Evolutionary conservation across 2,888 invertebrate species (phyloP), one percentile per base, ranked within the genome.

Genomic region (Erpobdella octoculata): DNA sequence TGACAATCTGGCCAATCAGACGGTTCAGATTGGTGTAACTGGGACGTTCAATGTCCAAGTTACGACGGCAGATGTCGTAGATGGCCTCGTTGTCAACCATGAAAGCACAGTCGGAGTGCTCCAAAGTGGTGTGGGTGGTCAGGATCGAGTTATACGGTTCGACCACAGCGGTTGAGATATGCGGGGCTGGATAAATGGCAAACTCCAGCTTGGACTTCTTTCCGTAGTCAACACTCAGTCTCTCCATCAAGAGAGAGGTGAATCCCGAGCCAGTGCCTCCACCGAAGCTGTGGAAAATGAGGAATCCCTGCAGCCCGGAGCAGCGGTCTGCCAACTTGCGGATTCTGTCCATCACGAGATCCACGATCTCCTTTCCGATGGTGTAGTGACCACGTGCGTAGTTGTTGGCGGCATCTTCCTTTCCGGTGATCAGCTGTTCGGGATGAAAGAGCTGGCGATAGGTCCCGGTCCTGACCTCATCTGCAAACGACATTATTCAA

Each of bases 91-190:
- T 80, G 73, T 90, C 74, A 31, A 80, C 78, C 77, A 79, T 76
- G 73, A 79, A 78, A 65, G 93, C 92, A 84, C 93, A 94, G 86
- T 94, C 93, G 0, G 92, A 92, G 85, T 93, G 93, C 84, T 94
- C 93, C 74, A 86, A 76, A 74, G 94, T 94, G 70, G 94, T 93
- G 86, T 94, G 94, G 74, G 94, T 94, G 81, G 93, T 93, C 80
- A 94, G 78, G 73, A 94, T 92, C 0, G 93, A 72, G 76, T 76
- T 76, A 74, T 76, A 76, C 1, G 77, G 77, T 72, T 77, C 77
- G 33, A 77, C 77, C 25, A 77, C 77, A 18, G 77, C 76, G 28
- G 77, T 77, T 5, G 74, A 75, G 25, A 75, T 59, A 64, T 75
- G 75, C 18, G 74, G 73, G 28, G 74, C 91, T 8, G 93, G 93